These are phyloP conservation scores for Macrosiphum euphorbiae DNA, from an alignment of 2,888 invertebrate species.

Conservation along the genomic window DNA sequence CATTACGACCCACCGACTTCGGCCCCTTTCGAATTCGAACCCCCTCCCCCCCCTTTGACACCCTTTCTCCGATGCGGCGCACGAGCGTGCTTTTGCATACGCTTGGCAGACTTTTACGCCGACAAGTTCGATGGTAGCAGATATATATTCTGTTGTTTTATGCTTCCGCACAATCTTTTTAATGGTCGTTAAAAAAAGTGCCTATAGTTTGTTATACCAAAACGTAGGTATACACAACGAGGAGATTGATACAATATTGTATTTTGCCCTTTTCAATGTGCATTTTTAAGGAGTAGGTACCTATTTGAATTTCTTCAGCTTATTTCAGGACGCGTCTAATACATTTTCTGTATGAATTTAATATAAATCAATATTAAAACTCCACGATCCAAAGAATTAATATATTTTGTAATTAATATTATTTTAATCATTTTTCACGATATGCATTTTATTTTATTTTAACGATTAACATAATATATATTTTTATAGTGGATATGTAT, in stretches of 20 bases:
- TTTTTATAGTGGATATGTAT: neutral
- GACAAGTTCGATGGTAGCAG: neutral
- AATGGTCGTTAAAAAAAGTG: neutral
- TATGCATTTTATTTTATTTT: too few species aligned
- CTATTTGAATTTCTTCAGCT: neutral
- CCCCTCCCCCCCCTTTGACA: neutral
- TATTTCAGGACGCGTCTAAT: neutral
- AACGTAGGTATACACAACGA: neutral
- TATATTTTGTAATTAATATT: neutral
- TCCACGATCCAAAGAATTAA: neutral
- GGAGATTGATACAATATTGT: neutral
- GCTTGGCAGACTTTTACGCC: neutral
- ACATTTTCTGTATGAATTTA: neutral
- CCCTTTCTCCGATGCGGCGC: neutral
- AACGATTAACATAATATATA: neutral
- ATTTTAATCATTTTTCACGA: neutral
- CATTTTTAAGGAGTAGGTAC: neutral
- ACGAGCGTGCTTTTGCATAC: neutral
- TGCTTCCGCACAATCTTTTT: neutral
- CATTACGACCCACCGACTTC: neutral
- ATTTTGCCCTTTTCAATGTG: neutral
- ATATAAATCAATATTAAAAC: neutral
- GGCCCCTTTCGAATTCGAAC: neutral
- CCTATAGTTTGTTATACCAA: neutral
- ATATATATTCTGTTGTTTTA: too few species aligned